Evolutionary conservation across 2,888 invertebrate species (phyloP).

Genomic region (Mesochorus sp.): DNA sequence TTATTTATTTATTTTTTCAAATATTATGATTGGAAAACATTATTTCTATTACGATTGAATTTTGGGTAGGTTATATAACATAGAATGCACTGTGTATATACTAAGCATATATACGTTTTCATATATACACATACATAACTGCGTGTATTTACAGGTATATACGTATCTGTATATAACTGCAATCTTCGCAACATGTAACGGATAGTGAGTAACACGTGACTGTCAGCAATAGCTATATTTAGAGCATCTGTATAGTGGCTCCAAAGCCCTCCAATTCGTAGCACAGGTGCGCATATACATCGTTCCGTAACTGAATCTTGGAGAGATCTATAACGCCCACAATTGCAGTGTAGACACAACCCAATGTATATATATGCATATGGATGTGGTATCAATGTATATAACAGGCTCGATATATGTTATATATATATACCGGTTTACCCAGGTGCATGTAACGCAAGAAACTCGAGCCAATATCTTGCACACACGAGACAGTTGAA

Average conservation of each 20-base stretch:
- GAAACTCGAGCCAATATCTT: constrained; percentile 18
- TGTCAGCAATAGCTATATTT: constrained; percentile 20
- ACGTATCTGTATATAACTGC: constrained; percentile 3
- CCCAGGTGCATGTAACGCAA: constrained; percentile 10
- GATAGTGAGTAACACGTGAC: constrained; percentile 29
- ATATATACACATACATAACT: neutral
- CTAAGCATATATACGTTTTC: neutral
- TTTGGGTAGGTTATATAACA: neutral
- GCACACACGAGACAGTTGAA: neutral
- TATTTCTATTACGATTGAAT: neutral
- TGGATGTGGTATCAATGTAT: constrained; percentile 1
- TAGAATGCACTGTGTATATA: neutral
- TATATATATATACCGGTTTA: constrained; percentile 12
- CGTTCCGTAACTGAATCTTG: constrained; percentile 52
- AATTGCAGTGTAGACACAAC: constrained; percentile 32
- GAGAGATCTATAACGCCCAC: constrained; percentile 40
- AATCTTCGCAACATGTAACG: constrained; percentile 42
- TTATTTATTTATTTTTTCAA: neutral
- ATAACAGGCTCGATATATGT: constrained; percentile 10
- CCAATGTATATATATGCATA: neutral
- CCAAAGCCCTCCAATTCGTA: constrained; percentile 11
- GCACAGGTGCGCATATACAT: constrained; percentile 39
- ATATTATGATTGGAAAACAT: too few relatives aligned
- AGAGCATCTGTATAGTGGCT: constrained; percentile 11
- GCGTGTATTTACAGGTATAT: neutral